A percentile compares a stretch with the other conserved stretches of the same genome.
These are phyloP conservation scores for Sphenodon punctatus DNA, from an alignment of 2,797 vertebrate genomes.

Conservation along the genomic window DNA sequence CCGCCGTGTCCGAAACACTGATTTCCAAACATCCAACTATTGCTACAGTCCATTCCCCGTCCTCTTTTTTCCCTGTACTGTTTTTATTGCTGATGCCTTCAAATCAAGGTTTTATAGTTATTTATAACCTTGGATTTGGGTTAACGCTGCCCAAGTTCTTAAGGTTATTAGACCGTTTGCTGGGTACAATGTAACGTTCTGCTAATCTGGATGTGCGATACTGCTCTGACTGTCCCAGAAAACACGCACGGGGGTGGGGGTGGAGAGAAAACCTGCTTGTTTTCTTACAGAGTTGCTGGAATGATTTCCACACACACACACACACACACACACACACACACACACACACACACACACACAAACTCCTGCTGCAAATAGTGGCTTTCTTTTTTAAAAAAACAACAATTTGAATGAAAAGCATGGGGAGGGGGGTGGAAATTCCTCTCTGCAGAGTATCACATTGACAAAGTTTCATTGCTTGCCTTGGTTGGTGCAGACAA, in stretches of 20 bases:
- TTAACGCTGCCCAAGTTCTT: neutral
- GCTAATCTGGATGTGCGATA: neutral
- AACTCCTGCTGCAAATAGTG: neutral
- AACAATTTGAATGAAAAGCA: too few relatives aligned
- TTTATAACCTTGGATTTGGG: neutral
- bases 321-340: too few relatives aligned
- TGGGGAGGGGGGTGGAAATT: too few relatives aligned
- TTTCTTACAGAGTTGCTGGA: neutral
- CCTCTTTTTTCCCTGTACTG: neutral
- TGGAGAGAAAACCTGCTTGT: neutral
- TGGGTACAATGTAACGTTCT: neutral
- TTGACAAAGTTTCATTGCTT: too few relatives aligned
- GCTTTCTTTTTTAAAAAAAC: too few relatives aligned
- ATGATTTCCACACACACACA: too few relatives aligned
- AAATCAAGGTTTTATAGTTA: neutral
- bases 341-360: too few relatives aligned
- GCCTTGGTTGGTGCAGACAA: too few relatives aligned
- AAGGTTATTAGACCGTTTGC: neutral
- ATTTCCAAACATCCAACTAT: neutral
- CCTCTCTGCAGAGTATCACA: too few relatives aligned
- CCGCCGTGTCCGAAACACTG: neutral
- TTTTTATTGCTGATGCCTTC: neutral
- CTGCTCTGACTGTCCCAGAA: neutral
- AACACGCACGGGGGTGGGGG: rapidly evolving
- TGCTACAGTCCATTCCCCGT: neutral